These are phyloP conservation scores for Trematomus bernacchii DNA, from an alignment of 2,797 vertebrate genomes.

Conservation along the genomic window DNA sequence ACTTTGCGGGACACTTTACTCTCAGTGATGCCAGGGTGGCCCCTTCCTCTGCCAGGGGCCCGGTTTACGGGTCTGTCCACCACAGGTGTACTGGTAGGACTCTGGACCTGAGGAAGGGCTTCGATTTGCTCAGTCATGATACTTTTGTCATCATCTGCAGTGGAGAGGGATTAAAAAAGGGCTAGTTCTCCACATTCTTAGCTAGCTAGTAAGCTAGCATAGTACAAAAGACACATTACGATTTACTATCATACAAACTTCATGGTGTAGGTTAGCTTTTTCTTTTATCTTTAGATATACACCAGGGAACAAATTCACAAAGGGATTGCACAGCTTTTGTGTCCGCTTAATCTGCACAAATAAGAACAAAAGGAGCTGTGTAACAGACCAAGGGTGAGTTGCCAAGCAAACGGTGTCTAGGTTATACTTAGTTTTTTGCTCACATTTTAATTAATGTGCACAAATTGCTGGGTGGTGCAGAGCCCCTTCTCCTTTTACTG, in stretches of 20 bases:
- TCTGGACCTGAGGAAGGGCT: constrained; percentile 85
- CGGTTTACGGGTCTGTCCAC: constrained; percentile 92
- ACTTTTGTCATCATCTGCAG: constrained; percentile 97
- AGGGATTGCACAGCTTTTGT: no score
- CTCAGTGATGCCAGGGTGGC: constrained; percentile 89
- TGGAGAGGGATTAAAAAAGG: constrained; percentile 72
- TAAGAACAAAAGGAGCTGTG: no score
- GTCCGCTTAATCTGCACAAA: no score
- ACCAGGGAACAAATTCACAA: not conserved
- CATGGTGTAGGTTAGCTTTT: constrained; percentile 19
- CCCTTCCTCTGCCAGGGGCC: constrained; percentile 90
- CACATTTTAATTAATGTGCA: no score
- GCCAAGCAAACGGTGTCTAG: no score
- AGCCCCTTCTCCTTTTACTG: no score
- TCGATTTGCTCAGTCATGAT: constrained; percentile 93
- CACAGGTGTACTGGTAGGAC: constrained; percentile 85
- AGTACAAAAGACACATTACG: constrained; percentile 28
- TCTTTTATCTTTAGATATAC: not conserved
- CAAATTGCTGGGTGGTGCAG: not conserved
- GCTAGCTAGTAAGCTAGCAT: constrained; percentile 15
- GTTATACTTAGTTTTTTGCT: no score
- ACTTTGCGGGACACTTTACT: constrained; percentile 92
- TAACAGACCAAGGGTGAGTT: no score
- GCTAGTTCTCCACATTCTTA: constrained; percentile 53
- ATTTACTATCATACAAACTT: constrained; percentile 25